phyloP scores from a whole-genome alignment of 1,140 invertebrate species.

The Drosophila pallidifrons region DNA sequence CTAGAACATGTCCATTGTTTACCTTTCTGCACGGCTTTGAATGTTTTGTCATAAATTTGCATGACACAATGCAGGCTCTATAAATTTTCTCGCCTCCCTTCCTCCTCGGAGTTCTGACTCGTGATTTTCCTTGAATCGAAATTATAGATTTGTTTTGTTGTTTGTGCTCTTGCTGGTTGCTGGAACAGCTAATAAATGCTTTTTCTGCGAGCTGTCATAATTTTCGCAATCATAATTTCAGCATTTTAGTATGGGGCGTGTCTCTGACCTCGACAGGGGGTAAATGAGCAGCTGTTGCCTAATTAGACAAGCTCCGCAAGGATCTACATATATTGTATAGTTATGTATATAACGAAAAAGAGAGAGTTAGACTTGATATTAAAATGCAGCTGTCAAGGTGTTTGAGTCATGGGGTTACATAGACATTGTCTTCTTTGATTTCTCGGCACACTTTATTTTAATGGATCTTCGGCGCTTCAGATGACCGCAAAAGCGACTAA shows the following conservation, averaged over 20 bases:
- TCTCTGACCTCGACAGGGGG: constrained; percentile 45
- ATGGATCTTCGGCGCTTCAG: constrained; percentile 22
- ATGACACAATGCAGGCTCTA: constrained; percentile 65
- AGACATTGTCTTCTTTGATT: neutral
- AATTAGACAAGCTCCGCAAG: constrained; percentile 19
- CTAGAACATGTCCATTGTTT: constrained; percentile 56
- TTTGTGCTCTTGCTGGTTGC: neutral
- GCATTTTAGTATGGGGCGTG: constrained; percentile 69
- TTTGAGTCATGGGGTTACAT: neutral
- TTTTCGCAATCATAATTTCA: constrained; percentile 75
- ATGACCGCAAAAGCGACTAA: constrained; percentile 47
- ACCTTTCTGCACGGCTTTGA: constrained; percentile 63
- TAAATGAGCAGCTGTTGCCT: constrained; percentile 71
- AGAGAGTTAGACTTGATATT: neutral
- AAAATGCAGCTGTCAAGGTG: constrained; percentile 3
- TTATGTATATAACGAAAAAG: neutral
- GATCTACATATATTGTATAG: neutral
- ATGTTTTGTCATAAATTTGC: constrained; percentile 83
- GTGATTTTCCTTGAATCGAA: constrained; percentile 50
- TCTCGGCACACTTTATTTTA: constrained; percentile 29
- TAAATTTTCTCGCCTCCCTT: constrained; percentile 43
- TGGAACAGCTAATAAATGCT: constrained; percentile 43
- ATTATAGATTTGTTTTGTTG: constrained; percentile 68
- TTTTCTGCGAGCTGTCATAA: constrained; percentile 67
- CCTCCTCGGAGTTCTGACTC: neutral